A percentile compares a stretch with the other conserved stretches of the same genome.
Evolutionary conservation across 2,888 invertebrate species (phyloP).

Genomic region (Ichneumoninae sp.): DNA sequence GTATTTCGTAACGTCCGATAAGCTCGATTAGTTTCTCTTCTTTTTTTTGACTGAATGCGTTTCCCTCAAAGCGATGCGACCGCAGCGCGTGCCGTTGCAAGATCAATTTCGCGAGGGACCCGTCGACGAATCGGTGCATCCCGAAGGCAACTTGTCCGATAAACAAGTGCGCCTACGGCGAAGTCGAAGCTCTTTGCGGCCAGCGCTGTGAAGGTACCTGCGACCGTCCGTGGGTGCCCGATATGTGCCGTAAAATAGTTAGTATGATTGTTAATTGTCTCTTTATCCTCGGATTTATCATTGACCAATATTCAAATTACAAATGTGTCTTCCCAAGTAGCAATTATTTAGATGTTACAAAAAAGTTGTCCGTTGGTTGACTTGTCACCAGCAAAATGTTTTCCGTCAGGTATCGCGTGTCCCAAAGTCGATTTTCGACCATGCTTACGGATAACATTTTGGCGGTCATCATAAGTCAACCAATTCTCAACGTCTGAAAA

Average conservation of each 20-base stretch:
- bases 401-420: no score
- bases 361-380: no score
- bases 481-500: no score
- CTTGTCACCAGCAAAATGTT: no score
- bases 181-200: slow-evolving; percentile 25
- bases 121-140: slow-evolving; percentile 4
- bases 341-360: no score
- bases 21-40: not conserved
- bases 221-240: not conserved
- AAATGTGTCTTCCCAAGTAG: no score
- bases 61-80: slow-evolving; percentile 12
- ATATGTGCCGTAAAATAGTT: slow-evolving; percentile 22
- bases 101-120: slow-evolving; percentile 35
- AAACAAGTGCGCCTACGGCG: slow-evolving; percentile 38
- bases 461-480: no score
- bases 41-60: not conserved
- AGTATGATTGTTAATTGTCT: slow-evolving; percentile 6
- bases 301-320: no score
- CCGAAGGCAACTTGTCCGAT: not conserved
- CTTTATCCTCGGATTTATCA: not conserved
- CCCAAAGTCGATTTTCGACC: no score
- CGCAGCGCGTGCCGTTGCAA: slow-evolving; percentile 47
- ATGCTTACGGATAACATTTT: no score
- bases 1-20: slow-evolving; percentile 12
- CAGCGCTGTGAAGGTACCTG: slow-evolving; percentile 50